These are phyloP conservation scores for Vultur gryphus DNA, from an alignment of 2,797 vertebrate genomes.

Conservation along the genomic window DNA sequence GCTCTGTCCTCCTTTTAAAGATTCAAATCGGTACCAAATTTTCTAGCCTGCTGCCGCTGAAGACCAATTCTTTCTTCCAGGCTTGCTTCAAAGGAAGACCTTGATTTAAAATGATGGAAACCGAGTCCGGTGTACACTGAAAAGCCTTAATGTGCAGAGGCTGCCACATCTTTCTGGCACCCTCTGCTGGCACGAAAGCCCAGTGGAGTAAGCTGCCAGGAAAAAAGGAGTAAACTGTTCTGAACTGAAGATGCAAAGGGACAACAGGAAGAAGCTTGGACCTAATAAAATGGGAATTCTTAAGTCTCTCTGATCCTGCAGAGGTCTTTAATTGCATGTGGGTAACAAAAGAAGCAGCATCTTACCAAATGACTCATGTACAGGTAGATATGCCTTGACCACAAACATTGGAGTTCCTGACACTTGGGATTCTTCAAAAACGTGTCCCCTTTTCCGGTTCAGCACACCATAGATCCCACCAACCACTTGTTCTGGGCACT, in stretches of 20 bases:
- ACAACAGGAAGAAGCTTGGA: not conserved
- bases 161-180: not conserved
- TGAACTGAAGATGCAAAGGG: not conserved
- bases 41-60: not conserved
- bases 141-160: not conserved
- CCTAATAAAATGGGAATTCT: not conserved
- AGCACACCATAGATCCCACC: constrained; percentile 43
- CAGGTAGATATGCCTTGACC: constrained; percentile 22
- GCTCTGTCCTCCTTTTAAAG: not conserved
- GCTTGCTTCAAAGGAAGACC: not conserved
- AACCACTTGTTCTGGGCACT: constrained; percentile 44
- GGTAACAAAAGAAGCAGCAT: not conserved
- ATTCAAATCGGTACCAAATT: not conserved
- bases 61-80: not conserved
- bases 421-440: constrained; percentile 55
- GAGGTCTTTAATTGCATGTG: not conserved
- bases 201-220: not conserved
- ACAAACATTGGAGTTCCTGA: constrained; percentile 38
- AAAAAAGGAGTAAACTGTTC: not conserved
- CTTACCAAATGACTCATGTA: constrained; percentile 60
- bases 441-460: constrained; percentile 36
- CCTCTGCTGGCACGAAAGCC: not conserved
- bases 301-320: not conserved
- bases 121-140: not conserved
- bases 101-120: not conserved